Percentiles rank a stretch among this genome's conserved stretches.
Conservation (phyloP, 2,113 vertebrate species). For the Amazona vittata region DNA sequence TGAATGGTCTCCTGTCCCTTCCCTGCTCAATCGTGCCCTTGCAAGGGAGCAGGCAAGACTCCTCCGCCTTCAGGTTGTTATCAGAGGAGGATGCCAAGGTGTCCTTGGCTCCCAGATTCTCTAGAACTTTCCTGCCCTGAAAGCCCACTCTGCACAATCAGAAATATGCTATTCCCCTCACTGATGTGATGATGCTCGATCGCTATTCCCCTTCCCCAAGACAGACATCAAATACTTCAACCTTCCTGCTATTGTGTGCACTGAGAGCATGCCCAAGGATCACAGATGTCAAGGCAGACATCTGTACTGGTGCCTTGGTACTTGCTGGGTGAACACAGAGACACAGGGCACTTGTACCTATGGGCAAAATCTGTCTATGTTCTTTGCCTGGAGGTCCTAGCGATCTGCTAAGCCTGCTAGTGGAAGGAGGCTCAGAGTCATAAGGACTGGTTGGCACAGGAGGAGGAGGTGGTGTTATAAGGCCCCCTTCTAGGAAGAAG, state of each 20-base stretch:
- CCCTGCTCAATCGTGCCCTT: neutral
- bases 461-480: neutral
- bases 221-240: neutral
- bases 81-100: neutral
- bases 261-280: neutral
- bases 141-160: neutral
- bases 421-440: neutral
- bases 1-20: neutral
- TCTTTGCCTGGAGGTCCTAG: neutral
- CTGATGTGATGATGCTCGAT: fast-evolving
- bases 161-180: neutral
- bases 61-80: neutral
- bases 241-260: neutral
- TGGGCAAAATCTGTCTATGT: neutral
- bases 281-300: neutral
- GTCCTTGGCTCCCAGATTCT: neutral
- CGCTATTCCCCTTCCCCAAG: neutral
- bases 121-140: neutral
- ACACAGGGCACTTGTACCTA: neutral
- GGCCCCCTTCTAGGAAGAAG: neutral
- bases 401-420: neutral
- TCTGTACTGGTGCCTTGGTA: neutral
- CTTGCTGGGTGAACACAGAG: neutral
- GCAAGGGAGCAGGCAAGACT: neutral
- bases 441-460: neutral